Base-by-base conservation (phyloP, 2,888 invertebrate species). In the Troilus luridus region DNA sequence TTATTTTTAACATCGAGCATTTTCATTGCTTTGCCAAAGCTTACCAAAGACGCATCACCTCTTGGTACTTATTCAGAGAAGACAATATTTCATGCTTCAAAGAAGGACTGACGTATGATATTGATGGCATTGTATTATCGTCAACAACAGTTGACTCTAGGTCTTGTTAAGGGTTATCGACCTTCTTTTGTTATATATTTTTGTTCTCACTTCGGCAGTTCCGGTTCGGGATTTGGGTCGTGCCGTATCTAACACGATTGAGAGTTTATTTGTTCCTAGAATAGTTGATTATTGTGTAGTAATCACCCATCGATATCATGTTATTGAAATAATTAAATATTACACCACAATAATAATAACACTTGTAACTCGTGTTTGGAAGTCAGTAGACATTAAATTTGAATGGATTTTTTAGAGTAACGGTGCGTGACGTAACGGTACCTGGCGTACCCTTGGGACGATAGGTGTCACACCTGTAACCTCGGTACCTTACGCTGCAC, bases 151-250 rank as follows among this genome's bases (percentile, higher is more conserved):
- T 62, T 21, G 64, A 10, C 64, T n/a, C 11, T 11, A 11, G 24
- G 64, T n/a, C 24, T 64, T 24, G 64, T 64, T 64, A n/a, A 12
- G 64, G 72, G 72, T 77, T 41, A 41, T 27, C 17, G 72, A 77
- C 72, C 41, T 41, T 17, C 72, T 41, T 41, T 77, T 77, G 72
- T 77, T 41, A 77, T 77, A 41, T 77, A 77, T 77, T 77, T 77
- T 77, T 41, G 72, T 77, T 19, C 41, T 21, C 27, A 7, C 7
- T 41, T 17, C 0, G 7, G 27, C 41, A 41, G 27, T 77, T 77
- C 72, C 72, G 72, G 72, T 12, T 17, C 7, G 24, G 41, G 27
- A 77, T 41, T 2, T 24, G 24, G 24, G 24, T 67, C 67, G 67
- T 67, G 24, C 24, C 67, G 24, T 67, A 14, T 24, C 67, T 12